These are phyloP conservation scores for Alauda arvensis DNA, from an alignment of 2,797 vertebrate species.

Conservation along the genomic window DNA sequence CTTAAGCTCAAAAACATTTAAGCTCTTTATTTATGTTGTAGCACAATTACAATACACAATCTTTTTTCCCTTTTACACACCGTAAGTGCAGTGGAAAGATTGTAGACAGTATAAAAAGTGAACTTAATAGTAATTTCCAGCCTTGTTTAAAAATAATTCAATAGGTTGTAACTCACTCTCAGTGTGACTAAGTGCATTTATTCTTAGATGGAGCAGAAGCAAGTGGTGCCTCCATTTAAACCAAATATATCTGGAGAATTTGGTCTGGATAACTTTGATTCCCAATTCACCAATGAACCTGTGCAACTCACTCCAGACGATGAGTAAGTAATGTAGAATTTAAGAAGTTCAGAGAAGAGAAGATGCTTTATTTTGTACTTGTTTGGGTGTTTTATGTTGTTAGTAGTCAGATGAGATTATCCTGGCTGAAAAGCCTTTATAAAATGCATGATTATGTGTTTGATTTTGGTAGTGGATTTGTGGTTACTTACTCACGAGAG, in stretches of 20 bases:
- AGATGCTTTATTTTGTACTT: neutral
- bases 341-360: neutral
- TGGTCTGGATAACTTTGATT: slow-evolving; percentile 97
- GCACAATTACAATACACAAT: neutral
- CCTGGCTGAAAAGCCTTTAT: neutral
- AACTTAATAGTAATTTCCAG: neutral
- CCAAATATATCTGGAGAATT: slow-evolving; percentile 98
- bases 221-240: slow-evolving; percentile 97
- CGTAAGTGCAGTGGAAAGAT: neutral
- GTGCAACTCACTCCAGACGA: slow-evolving; percentile 97
- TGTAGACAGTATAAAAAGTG: neutral
- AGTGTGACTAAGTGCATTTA: slow-evolving; percentile 24
- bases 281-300: slow-evolving; percentile 97
- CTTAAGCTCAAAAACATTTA: neutral
- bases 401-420: neutral
- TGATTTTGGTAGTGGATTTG: neutral
- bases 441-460: neutral
- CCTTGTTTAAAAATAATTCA: neutral
- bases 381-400: neutral
- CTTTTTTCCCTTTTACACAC: neutral
- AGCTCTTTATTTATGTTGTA: neutral
- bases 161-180: neutral
- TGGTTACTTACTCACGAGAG: neutral
- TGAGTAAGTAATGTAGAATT: slow-evolving; percentile 82
- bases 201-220: slow-evolving; percentile 96